Evolutionary conservation across 2,113 vertebrate species (phyloP), one percentile per base, ranked within the genome.

Genomic region (Dendropsophus ebraccatus): DNA sequence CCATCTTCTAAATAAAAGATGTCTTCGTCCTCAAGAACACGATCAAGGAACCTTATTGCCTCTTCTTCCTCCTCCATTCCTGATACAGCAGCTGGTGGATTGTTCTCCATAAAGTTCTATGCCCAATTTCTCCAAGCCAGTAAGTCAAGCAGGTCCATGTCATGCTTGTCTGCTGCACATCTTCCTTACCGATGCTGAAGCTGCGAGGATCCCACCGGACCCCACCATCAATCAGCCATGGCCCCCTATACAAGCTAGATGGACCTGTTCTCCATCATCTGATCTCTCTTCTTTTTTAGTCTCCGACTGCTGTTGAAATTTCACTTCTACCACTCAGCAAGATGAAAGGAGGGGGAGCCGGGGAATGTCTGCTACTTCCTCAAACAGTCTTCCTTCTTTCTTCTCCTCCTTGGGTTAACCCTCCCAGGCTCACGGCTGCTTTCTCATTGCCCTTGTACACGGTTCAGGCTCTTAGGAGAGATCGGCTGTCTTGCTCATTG

Each of bases 21-120:
- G 90, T 95, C 95, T 91, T 97, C 96, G 88, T 97, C 96, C 89
- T 98, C 96, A 90, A 99, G 94, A 88, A 99, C 96, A 91, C 95
- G 96, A 92, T 99, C 97, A 94, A 98, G 91, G 90, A 95, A 96
- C 90, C 96, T 92, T 88, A 99, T 94, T 89, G 94, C 97, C 90
- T 94, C 95, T 88, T 95, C 94, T 90, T 95, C 95, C 91, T 97
- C 96, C 90, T 97, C 96, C 94, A 95, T 95, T 90, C 91, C 91
- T 76, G 8, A 88, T 56, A 87, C 62, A 16, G 80, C 47, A 67
- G 45, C 89, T 88, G 91, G 76, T 87, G 70, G 30, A 88, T 90
- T 90, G 90, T 88, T 92, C 91, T 89, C 91, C 83, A 1, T 73
- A 0, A 88, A 62, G 89, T 88, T 89, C 50, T 88, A 0, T 58